Evolutionary conservation across 1,140 invertebrate genomes (phyloP).

Genomic region (Daktulosphaira vitifoliae): DNA sequence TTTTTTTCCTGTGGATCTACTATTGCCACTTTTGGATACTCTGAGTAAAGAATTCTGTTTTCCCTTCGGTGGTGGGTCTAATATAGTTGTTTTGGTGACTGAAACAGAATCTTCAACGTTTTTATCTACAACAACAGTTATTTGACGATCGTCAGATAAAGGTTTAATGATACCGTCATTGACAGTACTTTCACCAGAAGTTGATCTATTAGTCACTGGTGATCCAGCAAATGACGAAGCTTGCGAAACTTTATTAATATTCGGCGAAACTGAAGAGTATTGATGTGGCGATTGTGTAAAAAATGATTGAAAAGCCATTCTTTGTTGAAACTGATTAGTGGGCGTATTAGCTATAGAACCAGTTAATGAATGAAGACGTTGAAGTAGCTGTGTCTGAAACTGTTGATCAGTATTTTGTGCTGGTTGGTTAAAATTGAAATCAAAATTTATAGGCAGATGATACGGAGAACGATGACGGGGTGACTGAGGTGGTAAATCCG

Average conservation of each 20-base stretch:
- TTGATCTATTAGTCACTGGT: slow-evolving; percentile 38
- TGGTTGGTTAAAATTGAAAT: slow-evolving; percentile 33
- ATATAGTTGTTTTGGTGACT: slow-evolving; percentile 41
- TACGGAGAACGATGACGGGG: slow-evolving; percentile 40
- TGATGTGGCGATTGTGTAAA: slow-evolving; percentile 41
- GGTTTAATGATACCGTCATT: slow-evolving; percentile 54
- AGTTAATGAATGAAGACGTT: slow-evolving; percentile 50
- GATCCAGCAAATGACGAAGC: slow-evolving; percentile 45
- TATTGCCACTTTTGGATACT: slow-evolving; percentile 5
- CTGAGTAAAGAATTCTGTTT: slow-evolving; percentile 29
- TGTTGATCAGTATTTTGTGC: slow-evolving; percentile 43
- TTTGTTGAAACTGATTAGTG: slow-evolving; percentile 20
- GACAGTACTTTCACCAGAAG: not conserved
- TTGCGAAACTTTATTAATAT: slow-evolving; percentile 41
- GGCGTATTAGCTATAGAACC: slow-evolving; percentile 15
- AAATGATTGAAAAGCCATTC: slow-evolving; percentile 36
- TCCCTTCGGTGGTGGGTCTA: slow-evolving; percentile 44
- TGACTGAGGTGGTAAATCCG: slow-evolving; percentile 39
- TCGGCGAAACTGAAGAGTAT: slow-evolving; percentile 4
- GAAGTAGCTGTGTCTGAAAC: slow-evolving; percentile 50
- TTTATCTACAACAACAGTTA: slow-evolving; percentile 51
- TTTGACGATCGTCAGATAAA: slow-evolving; percentile 53
- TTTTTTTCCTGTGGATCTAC: not conserved
- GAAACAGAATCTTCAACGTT: slow-evolving; percentile 46
- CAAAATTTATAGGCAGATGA: slow-evolving; percentile 39